Evolutionary conservation across 2,113 vertebrate genomes (phyloP).

Genomic region (Felis chaus): DNA sequence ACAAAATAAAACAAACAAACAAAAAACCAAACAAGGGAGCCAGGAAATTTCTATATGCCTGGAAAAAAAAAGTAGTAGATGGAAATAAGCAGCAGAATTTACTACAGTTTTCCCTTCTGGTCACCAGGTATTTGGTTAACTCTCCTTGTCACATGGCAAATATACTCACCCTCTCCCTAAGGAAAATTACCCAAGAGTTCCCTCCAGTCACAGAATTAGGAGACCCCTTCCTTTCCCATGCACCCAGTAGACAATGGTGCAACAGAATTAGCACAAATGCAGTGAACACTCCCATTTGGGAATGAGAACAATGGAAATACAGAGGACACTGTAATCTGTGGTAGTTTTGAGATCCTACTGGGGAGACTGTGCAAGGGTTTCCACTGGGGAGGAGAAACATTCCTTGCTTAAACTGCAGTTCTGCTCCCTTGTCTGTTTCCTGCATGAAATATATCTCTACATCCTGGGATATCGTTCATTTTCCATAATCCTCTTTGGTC

Average conservation of each 20-base stretch:
- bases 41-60: neutral
- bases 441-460: neutral
- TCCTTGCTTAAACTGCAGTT: neutral
- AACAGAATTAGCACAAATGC: neutral
- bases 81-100: neutral
- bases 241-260: neutral
- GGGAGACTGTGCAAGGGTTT: neutral
- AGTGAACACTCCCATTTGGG: neutral
- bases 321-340: neutral
- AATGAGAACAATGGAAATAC: neutral
- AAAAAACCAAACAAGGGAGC: neutral
- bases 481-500: neutral
- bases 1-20: too few species aligned
- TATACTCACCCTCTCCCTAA: neutral
- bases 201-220: neutral
- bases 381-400: neutral
- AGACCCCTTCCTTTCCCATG: neutral
- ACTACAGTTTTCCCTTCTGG: neutral
- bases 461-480: neutral
- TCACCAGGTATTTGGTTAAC: neutral
- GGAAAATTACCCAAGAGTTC: neutral
- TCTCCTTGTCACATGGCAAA: neutral
- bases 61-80: too few species aligned
- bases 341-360: neutral
- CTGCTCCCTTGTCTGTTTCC: neutral